phyloP scores from a whole-genome alignment of 2,797 vertebrate genomes.

The Myotis planiceps region DNA sequence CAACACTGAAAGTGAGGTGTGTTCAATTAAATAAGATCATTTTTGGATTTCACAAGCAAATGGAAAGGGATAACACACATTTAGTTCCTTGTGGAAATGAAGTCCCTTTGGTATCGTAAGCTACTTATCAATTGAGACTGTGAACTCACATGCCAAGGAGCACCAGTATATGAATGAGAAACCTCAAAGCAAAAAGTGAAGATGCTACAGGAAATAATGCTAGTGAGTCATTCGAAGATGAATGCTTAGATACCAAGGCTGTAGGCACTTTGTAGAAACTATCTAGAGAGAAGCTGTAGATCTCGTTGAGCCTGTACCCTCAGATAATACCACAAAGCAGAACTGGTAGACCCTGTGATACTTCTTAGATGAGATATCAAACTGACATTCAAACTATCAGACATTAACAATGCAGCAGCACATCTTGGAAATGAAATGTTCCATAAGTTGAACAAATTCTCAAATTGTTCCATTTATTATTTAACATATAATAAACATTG shows the following conservation, averaged over 20 bases:
- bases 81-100: not conserved
- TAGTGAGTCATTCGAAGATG: not conserved
- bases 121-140: not conserved
- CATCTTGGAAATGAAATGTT: not conserved
- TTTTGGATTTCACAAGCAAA: slow-evolving; percentile 21
- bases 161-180: not conserved
- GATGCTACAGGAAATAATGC: not conserved
- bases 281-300: not conserved
- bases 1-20: not conserved
- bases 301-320: not conserved
- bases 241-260: not conserved
- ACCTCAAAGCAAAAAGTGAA: slow-evolving; percentile 42
- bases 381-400: not conserved
- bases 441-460: not conserved
- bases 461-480: not conserved
- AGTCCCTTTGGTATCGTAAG: not conserved
- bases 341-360: not conserved
- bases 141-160: not conserved
- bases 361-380: slow-evolving; percentile 39
- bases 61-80: not conserved
- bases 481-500: not conserved
- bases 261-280: not conserved
- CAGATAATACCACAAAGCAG: slow-evolving; percentile 58
- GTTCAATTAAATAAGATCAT: slow-evolving; percentile 26
- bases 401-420: not conserved